Evolutionary conservation across 2,797 vertebrate genomes (phyloP), one percentile per base, ranked within the genome.

Genomic region (Anguilla megastoma): DNA sequence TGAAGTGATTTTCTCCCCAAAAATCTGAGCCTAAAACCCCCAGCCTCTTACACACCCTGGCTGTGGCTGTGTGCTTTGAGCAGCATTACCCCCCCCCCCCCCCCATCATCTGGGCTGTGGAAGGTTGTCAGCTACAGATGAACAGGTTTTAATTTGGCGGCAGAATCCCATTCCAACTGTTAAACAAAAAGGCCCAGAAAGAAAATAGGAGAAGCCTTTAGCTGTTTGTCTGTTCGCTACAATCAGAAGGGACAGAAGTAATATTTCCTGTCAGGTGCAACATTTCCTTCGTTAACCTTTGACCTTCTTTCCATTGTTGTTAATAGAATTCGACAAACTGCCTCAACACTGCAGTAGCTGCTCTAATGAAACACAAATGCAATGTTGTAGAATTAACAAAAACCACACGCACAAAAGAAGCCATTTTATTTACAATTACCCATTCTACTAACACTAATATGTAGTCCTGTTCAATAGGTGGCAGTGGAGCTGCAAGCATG

Each of bases 51-150:
- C 60, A 66, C 21, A 8, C n/a, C 60, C 24, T n/a, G 63, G 63
- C n/a, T 66, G 63, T 66, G 6, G 18, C 5, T 21, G 58, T 0
- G 58, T 3, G 6, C 89, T 88, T 90, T 88, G 88, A 76, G 71
- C 63, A 0, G 45, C 87, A 88, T 89, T 87, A 86, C 89, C 87
- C 89, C 89, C 88, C 30, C 27, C 2, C 16, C 63, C 36, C 87
- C 79, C 79, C 8, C 76, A 6, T 79, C 76, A 79, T 45, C 41
- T 5, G 36, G 76, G 1, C 18, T 45, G 14, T 16, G 5, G 14
- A 79, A 3, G 3, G 14, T 48, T 45, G 12, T 16, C 76, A 18
- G 30, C 30, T 12, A 5, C 71, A 41, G 10, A 27, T 60, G 84
- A 54, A 60, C 84, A 85, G 60, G 52, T 63, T 85, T 85, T 85